Base-by-base conservation (phyloP, 2,888 invertebrate genomes). In the Heliconius charithonia region DNA sequence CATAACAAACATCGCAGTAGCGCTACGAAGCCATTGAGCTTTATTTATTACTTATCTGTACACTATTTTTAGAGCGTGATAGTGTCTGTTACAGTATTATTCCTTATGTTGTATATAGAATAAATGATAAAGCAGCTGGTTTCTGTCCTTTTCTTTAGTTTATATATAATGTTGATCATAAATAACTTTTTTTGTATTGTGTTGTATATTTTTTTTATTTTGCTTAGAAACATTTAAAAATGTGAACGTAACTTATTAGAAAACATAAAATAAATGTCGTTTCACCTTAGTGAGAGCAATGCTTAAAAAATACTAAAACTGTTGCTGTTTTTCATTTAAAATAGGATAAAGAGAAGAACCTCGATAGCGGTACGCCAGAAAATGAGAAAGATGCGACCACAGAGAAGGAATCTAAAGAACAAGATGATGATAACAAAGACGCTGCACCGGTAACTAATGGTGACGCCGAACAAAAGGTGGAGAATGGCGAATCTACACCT, bases 371-470 rank as follows among this genome's bases (percentile, higher is more conserved):
- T 77, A 95, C 95, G 71, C 95, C 95, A 3, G 96, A 96, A 87
- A 97, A 96, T 84, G 96, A 96, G 87, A 97, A 97, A 88, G 97
- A 97, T 87, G 95, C 96, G 80, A 96, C 96, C 80, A 96, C 96
- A 84, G 97, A 96, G 87, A 97, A 97, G 87, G 95, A 96, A 86
- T 92, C 84, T 66, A 93, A 93, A 83, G 89, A 90, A 71, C 85
- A 87, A 74, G 92, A 89, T 25, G 91, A 87, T 19, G 84, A 80
- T 9, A 85, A 87, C 25, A 85, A 87, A 87, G 92, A 88, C 73
- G 89, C 83, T 0, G 86, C 85, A 81, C 92, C 89, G 66, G 86
- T 92, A 51, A 90, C 92, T 22, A 95, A 95, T 71, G 95, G 95
- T 70, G 90, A 93, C 63, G 90, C 90, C 81, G 95, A 95, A 81